Percentiles rank a stretch among this genome's conserved stretches.
Evolutionary conservation across 1,140 invertebrate species (phyloP).

Genomic region (Micrasema longulum): DNA sequence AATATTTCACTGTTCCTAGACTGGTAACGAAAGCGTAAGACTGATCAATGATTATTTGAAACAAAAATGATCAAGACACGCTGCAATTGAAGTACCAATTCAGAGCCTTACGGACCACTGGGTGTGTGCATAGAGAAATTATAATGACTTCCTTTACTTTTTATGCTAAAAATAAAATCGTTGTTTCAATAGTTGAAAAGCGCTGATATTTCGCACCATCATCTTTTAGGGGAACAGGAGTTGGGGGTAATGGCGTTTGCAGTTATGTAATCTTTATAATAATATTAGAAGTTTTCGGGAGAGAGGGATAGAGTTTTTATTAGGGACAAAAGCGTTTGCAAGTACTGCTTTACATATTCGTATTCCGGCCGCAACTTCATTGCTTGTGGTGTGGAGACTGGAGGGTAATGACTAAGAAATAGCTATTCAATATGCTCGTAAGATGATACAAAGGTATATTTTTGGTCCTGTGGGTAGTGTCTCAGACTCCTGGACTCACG

Average conservation of each 20-base stretch:
- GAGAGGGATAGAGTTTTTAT: constrained; percentile 35
- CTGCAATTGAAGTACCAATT: no score
- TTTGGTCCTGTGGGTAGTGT: no score
- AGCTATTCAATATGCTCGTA: constrained; percentile 8
- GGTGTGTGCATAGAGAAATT: no score
- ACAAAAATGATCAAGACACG: no score
- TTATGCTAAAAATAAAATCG: not conserved
- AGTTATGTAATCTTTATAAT: constrained; percentile 56
- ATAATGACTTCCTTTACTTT: no score
- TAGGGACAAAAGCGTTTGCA: constrained; percentile 38
- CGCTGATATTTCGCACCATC: not conserved
- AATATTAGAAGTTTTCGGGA: constrained; percentile 51
- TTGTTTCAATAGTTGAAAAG: constrained; percentile 6
- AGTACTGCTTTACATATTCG: constrained; percentile 37
- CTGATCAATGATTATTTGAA: no score
- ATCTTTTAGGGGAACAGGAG: not conserved
- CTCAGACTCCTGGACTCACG: no score
- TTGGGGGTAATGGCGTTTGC: constrained; percentile 52
- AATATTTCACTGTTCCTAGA: no score
- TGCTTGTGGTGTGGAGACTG: constrained; percentile 17
- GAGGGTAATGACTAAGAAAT: constrained; percentile 5
- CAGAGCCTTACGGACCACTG: no score
- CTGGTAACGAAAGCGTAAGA: no score
- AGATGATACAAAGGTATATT: no score
- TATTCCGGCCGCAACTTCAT: constrained; percentile 31